Evolutionary conservation across 2,797 vertebrate genomes (phyloP).

Genomic region (Spatula clypeata): DNA sequence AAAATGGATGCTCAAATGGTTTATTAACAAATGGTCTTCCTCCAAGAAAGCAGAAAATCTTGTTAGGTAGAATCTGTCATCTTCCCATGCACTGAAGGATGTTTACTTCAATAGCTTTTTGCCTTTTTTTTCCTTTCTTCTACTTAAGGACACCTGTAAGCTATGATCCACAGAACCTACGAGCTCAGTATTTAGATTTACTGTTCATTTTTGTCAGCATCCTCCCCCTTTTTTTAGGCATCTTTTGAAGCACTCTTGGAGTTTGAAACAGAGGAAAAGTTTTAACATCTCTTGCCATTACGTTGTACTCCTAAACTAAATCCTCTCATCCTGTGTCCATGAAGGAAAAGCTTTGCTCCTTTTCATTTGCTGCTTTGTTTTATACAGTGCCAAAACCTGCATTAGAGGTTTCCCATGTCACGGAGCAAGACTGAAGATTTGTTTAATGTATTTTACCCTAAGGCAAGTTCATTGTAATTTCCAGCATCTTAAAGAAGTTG

Average conservation of each 20-base stretch:
- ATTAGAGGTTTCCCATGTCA: constrained; percentile 23
- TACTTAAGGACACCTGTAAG: constrained; percentile 41
- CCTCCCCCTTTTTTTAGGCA: not conserved
- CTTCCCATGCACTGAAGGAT: constrained; percentile 37
- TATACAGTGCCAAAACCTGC: constrained; percentile 29
- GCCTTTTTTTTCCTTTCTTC: not conserved
- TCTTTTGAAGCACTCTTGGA: not conserved
- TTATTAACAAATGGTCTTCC: constrained; percentile 73
- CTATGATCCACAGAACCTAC: not conserved
- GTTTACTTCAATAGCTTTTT: constrained; percentile 4
- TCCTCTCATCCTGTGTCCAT: not conserved
- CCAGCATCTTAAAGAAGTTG: not conserved
- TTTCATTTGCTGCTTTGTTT: not conserved
- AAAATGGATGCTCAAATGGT: constrained; percentile 74
- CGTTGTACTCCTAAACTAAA: not conserved
- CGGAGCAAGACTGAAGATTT: not conserved
- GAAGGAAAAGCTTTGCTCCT: constrained; percentile 13
- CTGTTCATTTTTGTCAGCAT: not conserved
- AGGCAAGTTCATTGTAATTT: constrained; percentile 29
- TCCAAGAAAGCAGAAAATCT: constrained; percentile 71
- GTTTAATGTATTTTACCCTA: constrained; percentile 55
- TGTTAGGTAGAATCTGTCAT: constrained; percentile 68
- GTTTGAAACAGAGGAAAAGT: not conserved
- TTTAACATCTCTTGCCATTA: not conserved
- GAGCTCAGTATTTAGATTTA: not conserved